phyloP scores from a whole-genome alignment of 2,888 invertebrate species.

The Lamproptera curius region DNA sequence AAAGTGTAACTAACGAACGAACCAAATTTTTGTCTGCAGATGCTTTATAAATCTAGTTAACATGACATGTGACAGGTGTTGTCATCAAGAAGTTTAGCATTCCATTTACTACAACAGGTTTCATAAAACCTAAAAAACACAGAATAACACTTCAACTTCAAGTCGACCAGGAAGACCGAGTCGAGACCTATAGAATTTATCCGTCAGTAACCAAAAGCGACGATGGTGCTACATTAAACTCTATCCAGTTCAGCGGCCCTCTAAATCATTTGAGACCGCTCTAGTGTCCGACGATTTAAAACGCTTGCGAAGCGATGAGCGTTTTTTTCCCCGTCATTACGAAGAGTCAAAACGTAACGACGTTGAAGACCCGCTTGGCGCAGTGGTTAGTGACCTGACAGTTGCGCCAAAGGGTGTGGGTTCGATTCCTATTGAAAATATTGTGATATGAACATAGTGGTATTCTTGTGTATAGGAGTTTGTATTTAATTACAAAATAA shows the following conservation, averaged over 20 bases:
- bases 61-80: background rate
- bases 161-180: background rate
- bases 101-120: background rate
- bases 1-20: too few species aligned
- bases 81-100: background rate
- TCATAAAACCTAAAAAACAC: background rate
- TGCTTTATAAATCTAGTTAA: too few species aligned
- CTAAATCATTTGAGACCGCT: conserved; percentile 8
- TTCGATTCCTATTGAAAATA: too few species aligned
- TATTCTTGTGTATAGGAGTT: too few species aligned
- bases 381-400: too few species aligned
- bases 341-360: conserved; percentile 2
- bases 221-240: too few species aligned
- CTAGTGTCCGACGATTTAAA: conserved; percentile 2
- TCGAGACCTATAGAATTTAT: background rate
- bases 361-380: too few species aligned
- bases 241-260: too few species aligned
- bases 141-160: background rate
- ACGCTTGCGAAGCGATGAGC: conserved; percentile 1
- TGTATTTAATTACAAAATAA: too few species aligned
- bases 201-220: too few species aligned
- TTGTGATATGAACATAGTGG: too few species aligned
- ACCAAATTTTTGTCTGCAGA: too few species aligned
- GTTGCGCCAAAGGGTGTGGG: background rate
- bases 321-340: conserved; percentile 10